Evolutionary conservation across 2,113 vertebrate genomes (phyloP).

Genomic region (Pogonocichla stellata): DNA sequence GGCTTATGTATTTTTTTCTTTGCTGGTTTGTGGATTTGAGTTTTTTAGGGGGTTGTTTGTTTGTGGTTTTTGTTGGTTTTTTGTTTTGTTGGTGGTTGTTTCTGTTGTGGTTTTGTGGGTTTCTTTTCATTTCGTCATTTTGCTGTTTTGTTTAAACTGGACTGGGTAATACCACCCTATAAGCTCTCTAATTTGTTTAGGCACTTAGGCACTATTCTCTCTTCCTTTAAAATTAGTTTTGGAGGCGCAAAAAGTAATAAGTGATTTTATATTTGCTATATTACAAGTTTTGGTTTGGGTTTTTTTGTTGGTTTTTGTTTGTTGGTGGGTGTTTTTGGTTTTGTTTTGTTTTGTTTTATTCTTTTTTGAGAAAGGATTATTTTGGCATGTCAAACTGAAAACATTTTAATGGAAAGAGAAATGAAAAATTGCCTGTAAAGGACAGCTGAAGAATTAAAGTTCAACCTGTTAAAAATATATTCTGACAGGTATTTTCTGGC

Average conservation of each 20-base stretch:
- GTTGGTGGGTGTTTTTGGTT: background rate
- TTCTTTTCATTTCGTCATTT: rapidly evolving
- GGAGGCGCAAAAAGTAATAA: background rate
- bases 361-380: background rate
- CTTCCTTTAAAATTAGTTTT: background rate
- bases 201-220: background rate
- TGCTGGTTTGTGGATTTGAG: background rate
- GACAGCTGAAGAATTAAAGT: constrained; percentile 22
- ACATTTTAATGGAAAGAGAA: background rate
- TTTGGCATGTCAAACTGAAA: background rate
- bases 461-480: constrained; percentile 1
- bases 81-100: background rate
- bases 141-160: background rate
- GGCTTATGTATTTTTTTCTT: background rate
- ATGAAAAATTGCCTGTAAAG: background rate
- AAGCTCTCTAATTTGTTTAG: background rate
- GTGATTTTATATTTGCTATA: background rate
- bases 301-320: background rate
- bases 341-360: too few species aligned
- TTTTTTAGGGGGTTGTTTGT: rapidly evolving
- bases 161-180: background rate
- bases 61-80: too few species aligned
- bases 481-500: constrained; percentile 17
- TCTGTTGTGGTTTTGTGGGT: background rate
- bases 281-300: background rate